A percentile compares a stretch with the other conserved stretches of the same genome.
Evolutionary conservation across 2,888 invertebrate genomes (phyloP).

Genomic region (Amphimallon solstitiale): DNA sequence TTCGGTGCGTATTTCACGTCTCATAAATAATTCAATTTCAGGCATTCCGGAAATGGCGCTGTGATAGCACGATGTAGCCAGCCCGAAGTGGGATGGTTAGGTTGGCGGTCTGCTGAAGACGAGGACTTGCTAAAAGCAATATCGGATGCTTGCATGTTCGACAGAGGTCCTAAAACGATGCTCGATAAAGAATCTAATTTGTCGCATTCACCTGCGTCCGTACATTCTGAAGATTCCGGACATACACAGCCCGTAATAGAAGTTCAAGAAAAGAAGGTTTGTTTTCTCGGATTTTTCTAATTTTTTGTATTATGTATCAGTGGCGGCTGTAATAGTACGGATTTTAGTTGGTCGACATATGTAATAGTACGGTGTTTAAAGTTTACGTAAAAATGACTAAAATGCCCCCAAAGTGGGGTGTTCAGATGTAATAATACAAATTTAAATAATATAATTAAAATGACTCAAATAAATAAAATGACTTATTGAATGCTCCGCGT

Average conservation of each 20-base stretch:
- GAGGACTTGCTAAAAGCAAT: conserved; percentile 88
- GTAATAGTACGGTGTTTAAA: too few relatives aligned
- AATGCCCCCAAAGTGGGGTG: too few relatives aligned
- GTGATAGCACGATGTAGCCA: conserved; percentile 95
- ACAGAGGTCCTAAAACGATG: conserved; percentile 66
- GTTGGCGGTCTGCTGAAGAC: conserved; percentile 91
- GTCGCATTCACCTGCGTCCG: conserved; percentile 55
- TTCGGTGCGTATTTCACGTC: not conserved
- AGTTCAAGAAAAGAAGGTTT: conserved; percentile 53
- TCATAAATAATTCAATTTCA: conserved; percentile 50
- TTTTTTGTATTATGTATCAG: too few relatives aligned
- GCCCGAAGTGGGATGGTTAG: conserved; percentile 95
- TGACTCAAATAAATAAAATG: too few relatives aligned
- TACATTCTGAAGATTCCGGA: conserved; percentile 57
- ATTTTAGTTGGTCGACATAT: too few relatives aligned
- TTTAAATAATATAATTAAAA: too few relatives aligned
- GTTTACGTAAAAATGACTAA: too few relatives aligned
- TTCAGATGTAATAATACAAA: too few relatives aligned
- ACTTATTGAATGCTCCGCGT: too few relatives aligned
- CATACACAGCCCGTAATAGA: conserved; percentile 53
- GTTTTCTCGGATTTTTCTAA: not conserved
- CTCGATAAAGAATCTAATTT: conserved; percentile 55
- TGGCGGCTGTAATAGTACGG: too few relatives aligned
- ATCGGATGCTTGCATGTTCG: conserved; percentile 81
- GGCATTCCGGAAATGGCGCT: conserved; percentile 87